Base-by-base conservation (phyloP, 1,140 invertebrate species). In the Oscheius sp. region DNA sequence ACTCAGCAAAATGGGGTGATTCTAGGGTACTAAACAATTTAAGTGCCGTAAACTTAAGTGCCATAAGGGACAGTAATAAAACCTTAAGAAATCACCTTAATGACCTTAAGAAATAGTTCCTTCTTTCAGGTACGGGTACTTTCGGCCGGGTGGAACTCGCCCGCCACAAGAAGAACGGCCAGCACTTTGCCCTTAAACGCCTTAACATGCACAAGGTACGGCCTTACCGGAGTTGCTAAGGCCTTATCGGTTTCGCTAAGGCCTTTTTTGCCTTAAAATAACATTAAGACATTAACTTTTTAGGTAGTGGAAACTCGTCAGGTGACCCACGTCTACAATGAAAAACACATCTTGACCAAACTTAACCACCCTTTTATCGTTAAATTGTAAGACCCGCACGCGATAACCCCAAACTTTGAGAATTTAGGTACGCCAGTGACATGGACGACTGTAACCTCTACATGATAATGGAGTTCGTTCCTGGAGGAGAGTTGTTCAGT, bases 401-500 rank as follows among this genome's bases (percentile, higher is more conserved):
- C 3, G 10, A 35, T 18, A 10, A 18, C 13, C 34, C 18, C 29
- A 23, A 4, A 13, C 3, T 49, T 61, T 38, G 38, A 71, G 80
- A 85, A 88, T 72, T 4, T 88, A 97, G 94, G 86, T 88, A 91
- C 75, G 96, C 93, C 92, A 92, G 91, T 77, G 90, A 91, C 74
- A 91, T 93, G 80, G 93, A 96, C 82, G 89, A 91, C 59, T 89
- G 89, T 28, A 93, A 92, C 84, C 89, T 95, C 18, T 97, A 96
- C 86, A 91, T 92, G 93, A 87, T 97, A 23, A 91, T 97, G 82
- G 95, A 97, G 84, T 97, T 94, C 85, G 91, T 94, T 0, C 91
- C 91, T 71, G 95, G 95, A 7, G 95, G 95, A 7, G 95, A 97
- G 87, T 87, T 97, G 3, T 97, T 97, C 85, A 93, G 93, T 1